Evolutionary conservation across 2,113 vertebrate genomes (phyloP).

Genomic region (Microcebus murinus): DNA sequence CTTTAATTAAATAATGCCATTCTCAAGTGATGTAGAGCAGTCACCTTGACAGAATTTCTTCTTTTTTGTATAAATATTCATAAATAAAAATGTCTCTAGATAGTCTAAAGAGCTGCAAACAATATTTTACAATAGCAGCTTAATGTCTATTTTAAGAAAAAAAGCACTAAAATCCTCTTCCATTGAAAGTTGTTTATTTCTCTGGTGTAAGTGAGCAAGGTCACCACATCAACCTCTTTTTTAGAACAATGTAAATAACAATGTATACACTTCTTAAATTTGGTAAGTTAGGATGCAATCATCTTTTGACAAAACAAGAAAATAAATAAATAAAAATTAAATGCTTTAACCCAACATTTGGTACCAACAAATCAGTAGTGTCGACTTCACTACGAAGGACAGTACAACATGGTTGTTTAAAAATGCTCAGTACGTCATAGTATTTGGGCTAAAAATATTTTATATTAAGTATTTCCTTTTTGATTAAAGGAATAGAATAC

Average conservation of each 20-base stretch:
- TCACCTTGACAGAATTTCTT: conserved; percentile 70
- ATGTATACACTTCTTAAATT: conserved; percentile 79
- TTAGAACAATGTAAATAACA: not conserved
- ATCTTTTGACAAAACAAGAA: too few species aligned
- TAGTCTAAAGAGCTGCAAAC: conserved; percentile 77
- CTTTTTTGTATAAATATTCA: conserved; percentile 84
- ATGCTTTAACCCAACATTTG: conserved; percentile 80
- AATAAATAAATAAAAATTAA: conserved; percentile 41
- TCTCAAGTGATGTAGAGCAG: conserved; percentile 70
- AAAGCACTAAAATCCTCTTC: not conserved
- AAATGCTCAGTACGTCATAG: conserved; percentile 81
- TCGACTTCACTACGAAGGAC: conserved; percentile 78
- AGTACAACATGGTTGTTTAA: conserved; percentile 74
- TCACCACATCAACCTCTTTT: too few species aligned
- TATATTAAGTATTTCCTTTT: conserved; percentile 71
- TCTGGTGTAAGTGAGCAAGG: too few species aligned
- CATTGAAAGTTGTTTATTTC: too few species aligned
- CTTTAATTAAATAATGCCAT: conserved; percentile 73
- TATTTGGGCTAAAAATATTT: conserved; percentile 82
- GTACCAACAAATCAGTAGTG: conserved; percentile 77
- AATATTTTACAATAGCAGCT: conserved; percentile 81
- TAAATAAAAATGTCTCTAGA: conserved; percentile 81
- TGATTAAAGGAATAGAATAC: conserved; percentile 76
- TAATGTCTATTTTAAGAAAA: conserved; percentile 73
- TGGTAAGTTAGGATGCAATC: conserved; percentile 60